Evolutionary conservation across 2,888 invertebrate genomes (phyloP), one percentile per base, ranked within the genome.

Genomic region (Rhagonycha fulva): DNA sequence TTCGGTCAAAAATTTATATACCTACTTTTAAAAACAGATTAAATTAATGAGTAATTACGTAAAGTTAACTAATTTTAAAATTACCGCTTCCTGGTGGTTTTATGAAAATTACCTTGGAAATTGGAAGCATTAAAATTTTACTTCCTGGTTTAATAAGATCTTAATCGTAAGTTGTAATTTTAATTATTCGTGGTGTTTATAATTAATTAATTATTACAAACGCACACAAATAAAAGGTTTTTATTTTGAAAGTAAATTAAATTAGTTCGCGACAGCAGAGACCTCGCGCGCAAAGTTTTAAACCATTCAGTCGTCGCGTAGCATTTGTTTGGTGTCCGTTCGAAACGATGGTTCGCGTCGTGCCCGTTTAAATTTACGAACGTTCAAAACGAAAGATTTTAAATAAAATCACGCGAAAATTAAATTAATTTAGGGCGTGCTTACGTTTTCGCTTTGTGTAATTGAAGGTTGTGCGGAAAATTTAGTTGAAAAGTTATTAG

Each of bases 301-400:
- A 47, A 47, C 47, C 47, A 47, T n/a, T n/a, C n/a, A 4, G 47
- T 47, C 47, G 47, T 47, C 47, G 47, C n/a, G n/a, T 11, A 47
- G 75, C 75, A 75, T 75, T 75, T 68, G 71, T 47, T 71, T 69
- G 32, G 23, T 68, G 67, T 68, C 62, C 71, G 71, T 75, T 62
- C 26, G 62, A 14, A 14, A 68, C 62, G 74, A 68, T 66, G 75
- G 71, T 74, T 68, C 71, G 76, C 74, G 68, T 71, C 74, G 61
- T 71, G 72, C 76, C 68, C 70, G 71, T 75, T 26, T 23, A 78
- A 79, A 77, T 70, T 80, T 78, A 74, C 78, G 74, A 72, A 47
- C 47, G 47, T 47, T 63, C 5, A 72, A 76, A 72, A 74, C 74
- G 69, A 30, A 68, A 72, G 23, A 28, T 63, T 72, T 62, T 26